Evolutionary conservation across 2,113 vertebrate genomes (phyloP).

Genomic region (Epinephelus fuscoguttatus): DNA sequence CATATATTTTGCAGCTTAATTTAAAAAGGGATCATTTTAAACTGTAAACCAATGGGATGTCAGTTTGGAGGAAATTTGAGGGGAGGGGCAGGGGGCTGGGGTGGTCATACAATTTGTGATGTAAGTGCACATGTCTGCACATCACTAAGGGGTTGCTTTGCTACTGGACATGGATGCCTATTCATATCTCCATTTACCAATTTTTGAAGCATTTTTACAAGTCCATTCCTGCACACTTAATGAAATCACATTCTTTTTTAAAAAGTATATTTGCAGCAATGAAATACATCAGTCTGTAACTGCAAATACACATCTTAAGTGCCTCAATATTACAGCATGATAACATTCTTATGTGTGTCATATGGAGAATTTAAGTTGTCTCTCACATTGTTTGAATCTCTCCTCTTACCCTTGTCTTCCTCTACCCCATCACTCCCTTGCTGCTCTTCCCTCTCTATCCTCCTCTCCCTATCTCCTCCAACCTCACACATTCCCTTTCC

Average conservation of each 20-base stretch:
- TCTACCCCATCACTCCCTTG: background rate
- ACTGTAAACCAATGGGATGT: background rate
- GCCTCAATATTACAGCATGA: background rate
- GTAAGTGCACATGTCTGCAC: background rate
- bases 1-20: background rate
- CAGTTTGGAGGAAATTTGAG: background rate
- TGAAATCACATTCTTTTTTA: background rate
- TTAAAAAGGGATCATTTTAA: too few species aligned
- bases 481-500: too few species aligned
- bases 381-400: background rate
- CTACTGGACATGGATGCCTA: too few species aligned
- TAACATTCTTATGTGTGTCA: background rate
- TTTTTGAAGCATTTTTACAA: background rate
- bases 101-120: conserved; percentile 5
- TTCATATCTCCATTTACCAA: background rate
- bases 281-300: background rate
- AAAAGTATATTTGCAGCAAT: background rate
- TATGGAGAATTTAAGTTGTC: background rate
- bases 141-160: background rate
- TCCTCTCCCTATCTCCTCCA: background rate
- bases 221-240: background rate
- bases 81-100: background rate
- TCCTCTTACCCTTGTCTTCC: background rate
- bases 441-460: background rate
- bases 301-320: background rate